Base-by-base conservation (phyloP, 1,140 invertebrate species). In the Tetranychus cinnabarinus region DNA sequence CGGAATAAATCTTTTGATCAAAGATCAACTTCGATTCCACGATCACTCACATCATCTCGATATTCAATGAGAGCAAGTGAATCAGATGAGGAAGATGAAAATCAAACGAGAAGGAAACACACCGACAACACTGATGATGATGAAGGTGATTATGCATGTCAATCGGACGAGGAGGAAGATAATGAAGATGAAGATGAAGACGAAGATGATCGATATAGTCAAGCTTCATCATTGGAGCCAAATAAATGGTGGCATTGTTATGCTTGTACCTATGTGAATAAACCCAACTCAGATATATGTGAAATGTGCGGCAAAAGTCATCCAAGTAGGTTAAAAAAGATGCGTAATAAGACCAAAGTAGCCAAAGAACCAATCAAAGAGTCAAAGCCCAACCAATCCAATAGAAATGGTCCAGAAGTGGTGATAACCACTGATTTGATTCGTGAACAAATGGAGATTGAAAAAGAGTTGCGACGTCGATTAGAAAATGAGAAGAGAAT, bases 271-370 rank as follows among this genome's bases (percentile, higher is more conserved):
- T 63, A 54, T 54, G 5, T 63, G 3, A 63, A 63, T 45, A 34
- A 60, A 31, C 23, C 42, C n/a, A n/a, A 56, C 5, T 31, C 35
- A 4, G 48, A 61, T 13, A 56, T 63, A 58, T 63, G 62, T 39
- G 62, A 63, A 8, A 61, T 63, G 55, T 63, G 62, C 46, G 42
- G 52, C 35, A 63, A 63, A 55, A 60, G 55, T 42, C 39, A 42
- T 42, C 39, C 39, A 5, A 42, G 39, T 42, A 5, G 39, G 1
- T 42, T 42, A 10, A 42, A 42, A 10, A 12, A 3, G 56, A 42
- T 12, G 10, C 10, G 10, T 36, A 4, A 57, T 10, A 57, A 5
- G 33, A 1, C 8, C 8, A 57, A 57, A 15, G 10, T 10, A 42
- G 1, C 39, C 39, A 42, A 42, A 10, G 39, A 23, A 23, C 39